Evolutionary conservation across 2,113 vertebrate genomes (phyloP).

Genomic region (Lophius piscatorius): DNA sequence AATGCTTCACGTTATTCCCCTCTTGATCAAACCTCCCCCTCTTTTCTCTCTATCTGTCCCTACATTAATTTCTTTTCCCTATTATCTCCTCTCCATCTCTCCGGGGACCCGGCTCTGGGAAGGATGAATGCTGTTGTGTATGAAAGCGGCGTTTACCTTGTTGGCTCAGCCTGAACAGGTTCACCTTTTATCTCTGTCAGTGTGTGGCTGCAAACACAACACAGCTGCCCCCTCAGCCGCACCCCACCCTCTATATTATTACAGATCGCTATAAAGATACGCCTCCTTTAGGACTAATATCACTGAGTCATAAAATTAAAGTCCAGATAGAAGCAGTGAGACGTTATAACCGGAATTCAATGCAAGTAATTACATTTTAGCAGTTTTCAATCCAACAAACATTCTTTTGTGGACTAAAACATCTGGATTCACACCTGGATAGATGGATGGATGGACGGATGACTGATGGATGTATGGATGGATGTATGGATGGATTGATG

Average conservation of each 20-base stretch:
- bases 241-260: constrained; percentile 21
- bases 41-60: neutral
- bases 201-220: constrained; percentile 12
- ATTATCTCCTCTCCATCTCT: constrained; percentile 57
- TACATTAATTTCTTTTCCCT: constrained; percentile 54
- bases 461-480: too few relatives aligned
- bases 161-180: constrained; percentile 52
- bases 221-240: constrained; percentile 44
- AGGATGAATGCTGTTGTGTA: constrained; percentile 67
- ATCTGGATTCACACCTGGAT: too few relatives aligned
- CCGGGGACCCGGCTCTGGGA: constrained; percentile 37
- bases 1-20: constrained; percentile 26
- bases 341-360: neutral
- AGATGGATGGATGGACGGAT: too few relatives aligned
- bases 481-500: too few relatives aligned
- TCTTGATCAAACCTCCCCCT: constrained; percentile 21
- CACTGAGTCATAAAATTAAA: neutral
- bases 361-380: neutral
- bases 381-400: neutral
- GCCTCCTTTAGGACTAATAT: neutral
- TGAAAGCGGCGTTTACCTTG: constrained; percentile 71
- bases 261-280: constrained; percentile 5
- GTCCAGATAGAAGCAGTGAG: neutral
- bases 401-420: too few relatives aligned
- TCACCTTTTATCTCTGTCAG: constrained; percentile 62